Conservation (phyloP, 1,140 invertebrate genomes). For the Scylla paramamosain region DNA sequence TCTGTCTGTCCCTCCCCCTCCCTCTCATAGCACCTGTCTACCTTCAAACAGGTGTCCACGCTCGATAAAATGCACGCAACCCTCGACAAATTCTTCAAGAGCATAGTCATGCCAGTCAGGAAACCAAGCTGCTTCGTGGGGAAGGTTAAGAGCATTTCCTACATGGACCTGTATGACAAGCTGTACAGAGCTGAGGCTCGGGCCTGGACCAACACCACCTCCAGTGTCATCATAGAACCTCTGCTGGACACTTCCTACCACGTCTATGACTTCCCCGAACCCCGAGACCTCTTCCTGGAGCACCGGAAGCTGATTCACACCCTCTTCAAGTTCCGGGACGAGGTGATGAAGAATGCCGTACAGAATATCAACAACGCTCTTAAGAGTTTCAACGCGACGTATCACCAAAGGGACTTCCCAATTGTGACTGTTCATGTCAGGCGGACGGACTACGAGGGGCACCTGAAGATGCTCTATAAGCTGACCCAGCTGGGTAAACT, state of each 20-base stretch:
- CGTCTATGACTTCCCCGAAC: not conserved
- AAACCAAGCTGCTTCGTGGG: slow-evolving; percentile 40
- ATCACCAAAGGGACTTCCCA: not conserved
- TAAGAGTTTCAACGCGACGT: not conserved
- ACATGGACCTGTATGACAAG: slow-evolving; percentile 21
- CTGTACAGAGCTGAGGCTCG: not conserved
- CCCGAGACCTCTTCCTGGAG: not conserved
- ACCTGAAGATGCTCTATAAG: not conserved
- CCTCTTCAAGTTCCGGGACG: not conserved
- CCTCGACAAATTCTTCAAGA: not conserved
- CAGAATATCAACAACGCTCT: not conserved
- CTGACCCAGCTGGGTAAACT: not conserved
- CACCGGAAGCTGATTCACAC: not conserved
- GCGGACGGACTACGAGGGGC: not conserved
- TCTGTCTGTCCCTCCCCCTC: too few species aligned
- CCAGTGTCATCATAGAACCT: not conserved
- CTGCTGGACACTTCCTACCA: not conserved
- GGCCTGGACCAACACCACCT: not conserved
- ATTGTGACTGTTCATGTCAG: slow-evolving; percentile 13
- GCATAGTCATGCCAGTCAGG: slow-evolving; percentile 30
- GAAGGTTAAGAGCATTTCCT: not conserved
- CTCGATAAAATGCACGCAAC: not conserved
- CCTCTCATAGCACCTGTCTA: too few species aligned
- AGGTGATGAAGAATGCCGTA: not conserved
- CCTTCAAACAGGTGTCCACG: slow-evolving; percentile 38